Evolutionary conservation across 2,888 invertebrate species (phyloP).

Genomic region (Andrena flavipes): DNA sequence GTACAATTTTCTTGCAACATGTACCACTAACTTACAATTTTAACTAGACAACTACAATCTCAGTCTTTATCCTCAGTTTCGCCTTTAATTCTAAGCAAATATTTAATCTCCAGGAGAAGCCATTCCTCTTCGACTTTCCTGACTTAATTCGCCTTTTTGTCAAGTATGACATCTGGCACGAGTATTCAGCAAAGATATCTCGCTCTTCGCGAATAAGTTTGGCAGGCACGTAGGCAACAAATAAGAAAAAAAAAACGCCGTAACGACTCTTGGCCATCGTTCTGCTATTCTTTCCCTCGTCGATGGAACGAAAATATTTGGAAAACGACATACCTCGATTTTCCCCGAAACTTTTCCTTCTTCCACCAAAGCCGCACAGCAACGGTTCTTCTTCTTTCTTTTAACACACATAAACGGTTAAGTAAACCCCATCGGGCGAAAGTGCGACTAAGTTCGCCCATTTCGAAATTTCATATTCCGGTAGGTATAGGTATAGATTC

Average conservation of each 20-base stretch:
- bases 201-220: not conserved
- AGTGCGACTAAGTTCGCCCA: not conserved
- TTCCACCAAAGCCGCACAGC: not conserved
- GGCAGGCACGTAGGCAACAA: not conserved
- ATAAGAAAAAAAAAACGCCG: slow-evolving; percentile 1
- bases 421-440: not conserved
- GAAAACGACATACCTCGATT: not conserved
- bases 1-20: no score
- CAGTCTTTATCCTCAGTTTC: not conserved
- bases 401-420: no score
- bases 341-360: not conserved
- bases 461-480: slow-evolving; percentile 3
- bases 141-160: not conserved
- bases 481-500: not conserved
- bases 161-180: slow-evolving; percentile 1
- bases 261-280: slow-evolving; percentile 8
- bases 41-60: no score
- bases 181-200: slow-evolving; percentile 3
- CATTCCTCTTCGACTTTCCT: not conserved
- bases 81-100: not conserved
- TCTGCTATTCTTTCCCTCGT: not conserved
- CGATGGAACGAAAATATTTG: not conserved
- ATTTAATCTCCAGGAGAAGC: not conserved
- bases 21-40: no score
- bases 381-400: not conserved